Base-by-base conservation (phyloP, 2,113 vertebrate genomes). In the Smithornis capensis region DNA sequence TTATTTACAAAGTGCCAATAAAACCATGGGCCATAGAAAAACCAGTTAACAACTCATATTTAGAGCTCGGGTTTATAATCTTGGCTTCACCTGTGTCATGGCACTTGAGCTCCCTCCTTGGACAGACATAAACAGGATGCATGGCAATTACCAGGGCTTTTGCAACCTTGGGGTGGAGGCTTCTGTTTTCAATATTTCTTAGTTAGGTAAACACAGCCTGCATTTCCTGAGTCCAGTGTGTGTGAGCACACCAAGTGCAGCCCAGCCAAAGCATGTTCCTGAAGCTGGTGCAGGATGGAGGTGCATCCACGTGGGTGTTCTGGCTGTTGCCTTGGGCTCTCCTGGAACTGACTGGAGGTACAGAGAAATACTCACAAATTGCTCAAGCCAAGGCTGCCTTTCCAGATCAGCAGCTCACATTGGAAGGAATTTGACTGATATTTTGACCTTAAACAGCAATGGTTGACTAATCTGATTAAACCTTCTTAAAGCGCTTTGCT, bases 61-160 rank as follows among this genome's bases (percentile, higher is more conserved):
- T 42, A 47, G 68, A 31, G 22, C 56, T 74, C 74, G 38, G 9
- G 65, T 83, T 94, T 80, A 37, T 27, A 50, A 29, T 28, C 33
- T 73, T 60, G 63, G 53, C 47, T 79, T 89, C 40, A 33, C 12
- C 40, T 81, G 6, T 64, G 79, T 59, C 15, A 3, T 63, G 27
- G 17, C 65, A 12, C 37, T 76, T 53, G 18, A 64, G 65, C 75
- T 90, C 27, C 37, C 56, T 94, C 60, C 52, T 71, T 80, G 79
- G 35, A 49, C 63, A 73, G 45, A 44, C 25, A 65, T 77, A 96
- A 96, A 95, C 91, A 95, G 87, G 87, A 96, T 89, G 52, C 70
- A 65, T 38, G 57, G 59, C 82, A 93, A 89, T 96, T 90, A 94
- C 15, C 42, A 74, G 65, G 69, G 8, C 85, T 95, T 94, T 95